Conservation (phyloP, 2,113 vertebrate species). For the Chamaetylas fuelleborni region DNA sequence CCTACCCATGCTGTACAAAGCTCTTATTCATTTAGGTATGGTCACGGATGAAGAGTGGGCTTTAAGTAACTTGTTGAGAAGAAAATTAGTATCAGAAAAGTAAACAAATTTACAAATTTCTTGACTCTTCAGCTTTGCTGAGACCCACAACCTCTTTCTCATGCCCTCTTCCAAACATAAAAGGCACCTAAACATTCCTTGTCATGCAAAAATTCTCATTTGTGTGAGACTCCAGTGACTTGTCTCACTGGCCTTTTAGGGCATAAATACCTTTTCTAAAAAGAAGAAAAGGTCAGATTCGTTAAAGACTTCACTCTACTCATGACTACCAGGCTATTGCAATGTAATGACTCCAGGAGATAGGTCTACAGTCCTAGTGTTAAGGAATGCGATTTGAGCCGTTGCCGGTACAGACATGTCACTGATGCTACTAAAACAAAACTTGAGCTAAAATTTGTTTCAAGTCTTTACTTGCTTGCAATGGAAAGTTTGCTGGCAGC, state of each 20-base stretch:
- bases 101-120: neutral
- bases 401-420: conserved; percentile 80
- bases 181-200: neutral
- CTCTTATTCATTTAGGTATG: neutral
- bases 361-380: conserved; percentile 68
- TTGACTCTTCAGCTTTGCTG: neutral
- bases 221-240: neutral
- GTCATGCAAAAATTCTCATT: neutral
- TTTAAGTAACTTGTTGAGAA: neutral
- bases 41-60: neutral
- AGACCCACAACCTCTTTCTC: neutral
- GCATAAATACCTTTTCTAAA: neutral
- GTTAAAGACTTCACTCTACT: conserved; percentile 4
- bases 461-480: conserved; percentile 81
- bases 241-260: neutral
- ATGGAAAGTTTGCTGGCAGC: conserved; percentile 80
- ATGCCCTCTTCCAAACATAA: neutral
- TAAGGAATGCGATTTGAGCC: conserved; percentile 78
- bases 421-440: conserved; percentile 80
- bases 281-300: conserved; percentile 6
- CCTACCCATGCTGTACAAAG: neutral
- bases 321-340: conserved; percentile 36
- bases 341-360: conserved; percentile 55
- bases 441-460: conserved; percentile 72
- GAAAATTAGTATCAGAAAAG: neutral